Conservation (phyloP, 2,113 vertebrate genomes). For the Acinonyx jubatus region DNA sequence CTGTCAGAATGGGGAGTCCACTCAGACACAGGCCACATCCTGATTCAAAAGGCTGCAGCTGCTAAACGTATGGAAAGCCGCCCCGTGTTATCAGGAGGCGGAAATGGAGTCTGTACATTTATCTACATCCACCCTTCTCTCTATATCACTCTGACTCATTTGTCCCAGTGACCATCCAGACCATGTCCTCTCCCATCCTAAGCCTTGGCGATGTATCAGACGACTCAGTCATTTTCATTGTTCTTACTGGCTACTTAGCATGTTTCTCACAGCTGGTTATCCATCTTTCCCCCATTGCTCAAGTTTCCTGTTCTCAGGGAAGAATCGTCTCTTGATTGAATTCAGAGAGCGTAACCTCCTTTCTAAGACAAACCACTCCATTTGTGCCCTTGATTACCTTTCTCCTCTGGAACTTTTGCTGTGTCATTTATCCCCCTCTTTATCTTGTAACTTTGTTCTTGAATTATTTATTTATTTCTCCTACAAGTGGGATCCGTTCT, state of each 20-base stretch:
- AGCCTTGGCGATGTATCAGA: background rate
- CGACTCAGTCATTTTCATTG: background rate
- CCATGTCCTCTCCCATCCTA: background rate
- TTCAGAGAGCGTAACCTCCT: slow-evolving; percentile 39
- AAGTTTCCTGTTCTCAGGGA: background rate
- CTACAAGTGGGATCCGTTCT: background rate
- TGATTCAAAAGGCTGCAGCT: background rate
- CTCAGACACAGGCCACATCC: background rate
- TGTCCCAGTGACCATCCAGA: slow-evolving; percentile 22
- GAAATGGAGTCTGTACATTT: background rate
- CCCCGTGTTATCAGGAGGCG: background rate
- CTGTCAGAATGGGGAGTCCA: background rate
- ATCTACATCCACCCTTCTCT: background rate
- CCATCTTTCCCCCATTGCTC: background rate
- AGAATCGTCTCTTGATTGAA: slow-evolving; percentile 34
- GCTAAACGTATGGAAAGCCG: background rate
- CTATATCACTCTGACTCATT: background rate
- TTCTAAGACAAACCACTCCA: background rate
- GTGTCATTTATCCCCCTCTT: background rate
- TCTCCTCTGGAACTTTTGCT: background rate
- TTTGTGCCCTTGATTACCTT: background rate
- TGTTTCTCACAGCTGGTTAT: background rate
- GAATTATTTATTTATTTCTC: background rate
- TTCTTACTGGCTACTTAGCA: background rate
- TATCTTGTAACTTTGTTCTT: background rate